Evolutionary conservation across 23 tunicate species (phyloP), one percentile per base, ranked within the genome.

Genomic region (Halocynthia roretzi): DNA sequence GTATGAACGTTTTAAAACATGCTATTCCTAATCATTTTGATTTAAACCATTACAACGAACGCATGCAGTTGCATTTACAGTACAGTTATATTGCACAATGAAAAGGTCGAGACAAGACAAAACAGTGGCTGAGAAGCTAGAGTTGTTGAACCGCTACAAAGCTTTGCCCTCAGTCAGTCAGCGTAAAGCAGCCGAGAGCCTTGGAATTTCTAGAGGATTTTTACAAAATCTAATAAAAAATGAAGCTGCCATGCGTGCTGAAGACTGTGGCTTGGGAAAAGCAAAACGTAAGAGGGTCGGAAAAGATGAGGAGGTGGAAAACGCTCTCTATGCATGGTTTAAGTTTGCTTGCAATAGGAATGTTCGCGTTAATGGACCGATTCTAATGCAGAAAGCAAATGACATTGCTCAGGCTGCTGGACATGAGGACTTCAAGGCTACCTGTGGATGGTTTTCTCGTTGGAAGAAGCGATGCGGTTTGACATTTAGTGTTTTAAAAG

Each of bases 201-300:
- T 80, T 75, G 68, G 68, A 62, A 75, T 80, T 44, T 67, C 68
- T 67, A 48, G 83, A 67, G 83, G 83, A 54, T 68, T 80, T 67
- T 67, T 80, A 75, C 76, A 62, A 80, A 75, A 50, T 68, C 64
- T 63, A 62, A 7, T 68, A 52, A 75, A 80, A 80, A 80, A 80
- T 68, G 83, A 80, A 65, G 76, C 76, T 75, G 63, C 68, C 75
- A 80, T 80, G 51, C 77, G 76, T 75, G 83, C 83, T 50, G 83
- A 80, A 80, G 77, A 67, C 68, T 75, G 75, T 69, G 76, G 68
- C 76, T 67, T 10, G 19, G 8, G 31, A 67, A 51, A 69, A 75
- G 54, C 62, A 69, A 80, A 80, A 80, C 83, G 83, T 52, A 62
- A 68, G 53, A 61, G 62, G 48, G 71, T 74, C 6, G 77, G 83